Evolutionary conservation across 2,113 vertebrate genomes (phyloP), one percentile per base, ranked within the genome.

Genomic region (Passer domesticus): DNA sequence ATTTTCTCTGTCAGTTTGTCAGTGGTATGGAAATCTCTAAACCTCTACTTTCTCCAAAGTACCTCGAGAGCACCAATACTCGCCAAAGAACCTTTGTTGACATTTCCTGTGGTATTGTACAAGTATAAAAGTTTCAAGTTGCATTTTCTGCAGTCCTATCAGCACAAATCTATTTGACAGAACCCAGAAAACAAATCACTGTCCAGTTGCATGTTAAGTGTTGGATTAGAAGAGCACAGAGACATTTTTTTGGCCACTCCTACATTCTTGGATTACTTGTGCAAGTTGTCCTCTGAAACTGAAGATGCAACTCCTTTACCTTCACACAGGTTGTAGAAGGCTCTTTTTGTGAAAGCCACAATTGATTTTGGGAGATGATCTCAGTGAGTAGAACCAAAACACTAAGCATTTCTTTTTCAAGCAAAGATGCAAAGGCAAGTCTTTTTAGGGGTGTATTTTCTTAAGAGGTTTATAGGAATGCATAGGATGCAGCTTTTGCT

Each of bases 151-250:
- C 30, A 13, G 22, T 68, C 52, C 19, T 52, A 4, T 30, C 13
- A 43, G 24, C 27, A 24, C 12, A n/a, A 11, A 85, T 33, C 20
- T 49, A 1, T 67, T 88, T 83, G 27, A 37, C 8, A 24, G 35
- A 41, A 53, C 31, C 20, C 35, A 90, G 79, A 50, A 80, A 70
- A 15, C 3, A 60, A 49, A 47, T 72, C 31, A 3, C 37, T 3
- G 1, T 44, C 30, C 13, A 28, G 22, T 44, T 50, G 13, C 23
- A 11, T 0, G 0, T 31, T 31, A 19, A 73, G 10, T 4, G 1
- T 8, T 69, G 43, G 23, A 27, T 62, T 52, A 37, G 39, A 60
- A 50, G 49, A 80, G 24, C 30, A 30, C 22, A 70, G 59, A 83
- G 17, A 13, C 1, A 1, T 19, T 70, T 63, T 63, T 68, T 77